These are phyloP conservation scores for Anarhynchus alexandrinus DNA, from an alignment of 2,113 vertebrate species.

Conservation along the genomic window DNA sequence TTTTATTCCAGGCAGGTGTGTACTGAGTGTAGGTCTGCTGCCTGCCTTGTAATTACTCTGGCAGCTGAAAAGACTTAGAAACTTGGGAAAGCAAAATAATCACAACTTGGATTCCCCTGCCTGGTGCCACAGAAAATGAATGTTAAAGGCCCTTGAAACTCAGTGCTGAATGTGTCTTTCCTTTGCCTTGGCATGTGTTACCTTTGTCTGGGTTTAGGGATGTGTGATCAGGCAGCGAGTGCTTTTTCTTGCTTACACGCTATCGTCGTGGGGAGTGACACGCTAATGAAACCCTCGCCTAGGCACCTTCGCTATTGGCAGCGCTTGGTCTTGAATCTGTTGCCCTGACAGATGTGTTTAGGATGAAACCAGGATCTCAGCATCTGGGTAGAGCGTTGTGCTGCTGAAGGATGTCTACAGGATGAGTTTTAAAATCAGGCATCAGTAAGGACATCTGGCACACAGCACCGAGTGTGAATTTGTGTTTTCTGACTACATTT, in stretches of 20 bases:
- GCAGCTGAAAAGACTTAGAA: slow-evolving; percentile 29
- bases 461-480: neutral
- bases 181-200: neutral
- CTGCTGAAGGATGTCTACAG: neutral
- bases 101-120: neutral
- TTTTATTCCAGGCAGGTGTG: slow-evolving; percentile 46
- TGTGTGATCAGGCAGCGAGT: neutral
- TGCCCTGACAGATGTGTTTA: neutral
- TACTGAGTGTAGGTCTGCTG: neutral
- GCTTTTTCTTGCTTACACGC: neutral
- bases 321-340: neutral
- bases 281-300: neutral
- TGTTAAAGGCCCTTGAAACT: neutral
- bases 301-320: neutral
- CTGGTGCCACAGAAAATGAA: neutral
- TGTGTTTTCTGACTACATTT: neutral
- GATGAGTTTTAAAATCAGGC: neutral
- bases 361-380: neutral
- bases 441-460: neutral
- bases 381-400: neutral
- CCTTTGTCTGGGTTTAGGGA: neutral
- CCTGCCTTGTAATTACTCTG: slow-evolving; percentile 10
- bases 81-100: neutral
- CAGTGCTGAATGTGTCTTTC: neutral
- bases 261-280: neutral